Evolutionary conservation across 2,888 invertebrate genomes (phyloP).

Genomic region (Drosophila borealis): DNA sequence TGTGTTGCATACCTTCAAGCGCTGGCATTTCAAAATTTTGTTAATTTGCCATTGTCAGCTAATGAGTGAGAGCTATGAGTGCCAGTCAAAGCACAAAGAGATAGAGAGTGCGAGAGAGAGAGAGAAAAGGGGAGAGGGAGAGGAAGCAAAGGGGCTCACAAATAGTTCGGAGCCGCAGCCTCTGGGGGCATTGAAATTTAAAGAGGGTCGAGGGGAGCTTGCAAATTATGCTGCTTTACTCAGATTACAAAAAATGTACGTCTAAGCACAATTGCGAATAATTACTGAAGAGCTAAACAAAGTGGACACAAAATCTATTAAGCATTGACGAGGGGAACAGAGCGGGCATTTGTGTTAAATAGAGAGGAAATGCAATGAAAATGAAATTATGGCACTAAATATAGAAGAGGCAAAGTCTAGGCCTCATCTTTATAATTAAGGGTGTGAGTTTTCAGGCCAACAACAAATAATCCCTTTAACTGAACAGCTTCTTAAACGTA

Average conservation of each 20-base stretch:
- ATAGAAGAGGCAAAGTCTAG: background rate
- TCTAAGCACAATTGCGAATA: slow-evolving; percentile 19
- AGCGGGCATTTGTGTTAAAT: background rate
- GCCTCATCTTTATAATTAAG: background rate
- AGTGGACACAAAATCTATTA: slow-evolving; percentile 12
- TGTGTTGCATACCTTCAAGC: slow-evolving; percentile 25
- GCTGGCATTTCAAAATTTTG: slow-evolving; percentile 33
- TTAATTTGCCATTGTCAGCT: slow-evolving; percentile 63
- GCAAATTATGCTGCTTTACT: slow-evolving; percentile 1
- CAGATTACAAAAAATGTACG: slow-evolving; percentile 5
- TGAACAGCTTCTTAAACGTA: too few species aligned
- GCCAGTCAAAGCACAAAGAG: slow-evolving; percentile 7
- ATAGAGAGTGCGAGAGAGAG: background rate
- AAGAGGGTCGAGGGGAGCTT: background rate
- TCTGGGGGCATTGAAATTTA: background rate
- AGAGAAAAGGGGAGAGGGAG: background rate
- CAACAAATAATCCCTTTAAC: too few species aligned
- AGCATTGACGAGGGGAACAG: background rate
- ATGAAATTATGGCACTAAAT: background rate
- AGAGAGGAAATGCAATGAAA: background rate
- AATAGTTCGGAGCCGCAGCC: slow-evolving; percentile 13
- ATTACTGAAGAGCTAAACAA: slow-evolving; percentile 20
- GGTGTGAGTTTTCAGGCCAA: too few species aligned
- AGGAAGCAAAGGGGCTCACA: background rate
- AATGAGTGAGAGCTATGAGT: slow-evolving; percentile 44